A percentile compares a stretch with the other conserved stretches of the same genome.
phyloP scores from a whole-genome alignment of 2,888 invertebrate genomes.

The Poecilus cupreus region DNA sequence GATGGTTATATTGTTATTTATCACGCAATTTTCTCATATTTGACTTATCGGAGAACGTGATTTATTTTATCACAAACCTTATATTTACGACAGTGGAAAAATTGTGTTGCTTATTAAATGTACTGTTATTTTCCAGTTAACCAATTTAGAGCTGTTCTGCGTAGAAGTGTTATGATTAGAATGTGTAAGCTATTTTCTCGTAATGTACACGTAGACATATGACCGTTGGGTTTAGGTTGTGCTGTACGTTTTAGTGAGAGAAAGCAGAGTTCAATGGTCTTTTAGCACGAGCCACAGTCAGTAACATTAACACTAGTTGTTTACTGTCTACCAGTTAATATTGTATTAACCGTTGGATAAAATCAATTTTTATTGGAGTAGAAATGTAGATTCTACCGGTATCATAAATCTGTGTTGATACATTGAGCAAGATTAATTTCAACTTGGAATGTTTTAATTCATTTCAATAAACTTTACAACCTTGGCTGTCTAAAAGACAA shows the following conservation, averaged over 20 bases:
- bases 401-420: conserved; percentile 4
- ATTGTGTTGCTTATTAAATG: not conserved
- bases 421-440: conserved; percentile 12
- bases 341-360: conserved; percentile 23
- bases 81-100: not conserved
- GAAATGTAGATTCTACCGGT: not conserved
- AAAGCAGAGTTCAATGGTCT: conserved; percentile 56
- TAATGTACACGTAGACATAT: not conserved
- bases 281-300: conserved; percentile 15
- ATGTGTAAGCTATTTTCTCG: not conserved
- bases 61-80: not conserved
- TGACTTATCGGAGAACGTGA: not conserved
- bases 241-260: conserved; percentile 17
- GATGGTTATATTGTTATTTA: conserved; percentile 1
- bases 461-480: not conserved
- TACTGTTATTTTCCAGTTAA: conserved; percentile 3
- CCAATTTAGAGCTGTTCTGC: not conserved
- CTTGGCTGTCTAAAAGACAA: not conserved
- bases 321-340: conserved; percentile 31
- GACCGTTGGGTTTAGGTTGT: not conserved
- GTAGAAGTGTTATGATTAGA: not conserved
- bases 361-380: not conserved
- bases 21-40: conserved; percentile 19
- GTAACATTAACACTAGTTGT: not conserved
- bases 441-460: not conserved